Conservation (phyloP, 2,113 vertebrate genomes). For the Diglossa brunneiventris region DNA sequence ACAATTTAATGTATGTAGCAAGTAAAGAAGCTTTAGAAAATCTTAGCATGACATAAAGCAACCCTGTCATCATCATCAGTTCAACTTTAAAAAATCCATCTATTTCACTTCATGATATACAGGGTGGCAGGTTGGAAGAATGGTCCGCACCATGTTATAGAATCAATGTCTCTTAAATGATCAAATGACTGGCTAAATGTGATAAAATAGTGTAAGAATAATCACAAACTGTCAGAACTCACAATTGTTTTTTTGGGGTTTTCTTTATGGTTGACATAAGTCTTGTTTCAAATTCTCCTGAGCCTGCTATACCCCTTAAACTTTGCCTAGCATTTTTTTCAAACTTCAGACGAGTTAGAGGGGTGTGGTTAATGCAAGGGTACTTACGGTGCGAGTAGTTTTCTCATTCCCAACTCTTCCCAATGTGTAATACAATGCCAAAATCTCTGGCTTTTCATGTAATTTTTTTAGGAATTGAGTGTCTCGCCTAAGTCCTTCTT, state of each 20-base stretch:
- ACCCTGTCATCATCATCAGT: neutral
- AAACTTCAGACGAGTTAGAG: neutral
- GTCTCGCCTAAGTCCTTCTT: neutral
- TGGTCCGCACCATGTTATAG: neutral
- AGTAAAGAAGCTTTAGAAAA: neutral
- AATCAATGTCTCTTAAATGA: neutral
- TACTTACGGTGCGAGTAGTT: too few species aligned
- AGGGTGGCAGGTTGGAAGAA: neutral
- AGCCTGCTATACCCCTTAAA: neutral
- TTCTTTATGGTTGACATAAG: neutral
- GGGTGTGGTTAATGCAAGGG: too few species aligned
- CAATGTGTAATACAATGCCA: neutral
- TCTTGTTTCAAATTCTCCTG: neutral
- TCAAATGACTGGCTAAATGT: neutral
- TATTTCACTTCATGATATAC: neutral
- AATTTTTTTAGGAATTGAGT: neutral
- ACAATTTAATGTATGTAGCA: neutral
- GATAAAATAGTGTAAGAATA: neutral
- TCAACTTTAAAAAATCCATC: neutral
- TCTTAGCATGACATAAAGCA: neutral
- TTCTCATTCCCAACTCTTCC: neutral
- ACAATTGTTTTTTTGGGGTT: neutral
- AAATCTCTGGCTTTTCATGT: neutral
- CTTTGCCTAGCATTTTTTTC: neutral
- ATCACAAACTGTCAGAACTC: neutral